These are phyloP conservation scores for Istiophorus platypterus DNA, from an alignment of 2,113 vertebrate genomes.

Conservation along the genomic window DNA sequence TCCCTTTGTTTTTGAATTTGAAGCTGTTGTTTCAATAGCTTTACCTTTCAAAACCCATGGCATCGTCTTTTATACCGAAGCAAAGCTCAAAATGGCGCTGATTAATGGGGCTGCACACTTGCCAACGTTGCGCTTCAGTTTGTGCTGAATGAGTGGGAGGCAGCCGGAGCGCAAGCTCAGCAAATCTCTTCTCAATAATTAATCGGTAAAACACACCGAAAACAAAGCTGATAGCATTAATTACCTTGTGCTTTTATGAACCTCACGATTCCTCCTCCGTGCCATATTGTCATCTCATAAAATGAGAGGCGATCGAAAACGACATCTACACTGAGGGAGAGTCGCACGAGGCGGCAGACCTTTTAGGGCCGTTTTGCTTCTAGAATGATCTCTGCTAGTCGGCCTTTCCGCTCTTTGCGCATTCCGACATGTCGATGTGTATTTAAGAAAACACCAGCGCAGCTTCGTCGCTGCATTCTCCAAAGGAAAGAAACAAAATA, in stretches of 20 bases:
- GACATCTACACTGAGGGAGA: background rate
- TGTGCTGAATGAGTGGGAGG: background rate
- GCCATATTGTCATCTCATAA: too few relatives aligned
- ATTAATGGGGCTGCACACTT: background rate
- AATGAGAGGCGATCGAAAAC: too few relatives aligned
- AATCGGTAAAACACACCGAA: constrained; percentile 2
- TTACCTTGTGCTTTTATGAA: background rate
- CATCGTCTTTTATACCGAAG: background rate
- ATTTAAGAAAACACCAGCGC: background rate
- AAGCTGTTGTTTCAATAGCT: background rate
- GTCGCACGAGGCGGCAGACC: background rate
- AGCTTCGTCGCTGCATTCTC: constrained; percentile 9
- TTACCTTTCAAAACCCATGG: constrained; percentile 3
- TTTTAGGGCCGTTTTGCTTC: background rate
- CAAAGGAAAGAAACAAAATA: too few relatives aligned
- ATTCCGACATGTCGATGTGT: constrained; percentile 37
- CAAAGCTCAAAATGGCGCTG: background rate
- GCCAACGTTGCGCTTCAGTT: background rate
- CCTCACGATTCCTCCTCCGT: background rate
- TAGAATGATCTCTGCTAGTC: constrained; percentile 15
- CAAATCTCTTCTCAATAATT: constrained; percentile 20
- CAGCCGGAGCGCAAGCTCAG: background rate
- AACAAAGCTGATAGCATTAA: constrained; percentile 9
- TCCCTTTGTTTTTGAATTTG: background rate
- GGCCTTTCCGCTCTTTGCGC: constrained; percentile 11